phyloP scores from a whole-genome alignment of 2,888 invertebrate genomes.

The Aspidiotus rigidus region DNA sequence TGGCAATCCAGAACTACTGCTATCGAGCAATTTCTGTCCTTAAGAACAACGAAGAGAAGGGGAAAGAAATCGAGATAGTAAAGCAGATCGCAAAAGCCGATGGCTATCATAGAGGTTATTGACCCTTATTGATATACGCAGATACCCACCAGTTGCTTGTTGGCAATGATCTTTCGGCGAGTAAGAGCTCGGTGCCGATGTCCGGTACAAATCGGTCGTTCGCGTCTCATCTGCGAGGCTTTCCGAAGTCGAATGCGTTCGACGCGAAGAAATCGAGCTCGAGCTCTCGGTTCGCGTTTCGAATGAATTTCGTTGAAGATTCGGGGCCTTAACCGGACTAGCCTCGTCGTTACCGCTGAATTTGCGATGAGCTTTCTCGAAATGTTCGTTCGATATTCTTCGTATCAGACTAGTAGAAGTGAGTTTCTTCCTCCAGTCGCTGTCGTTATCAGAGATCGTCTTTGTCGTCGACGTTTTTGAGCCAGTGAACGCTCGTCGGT shows the following conservation, averaged over 20 bases:
- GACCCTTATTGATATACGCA: too few species aligned
- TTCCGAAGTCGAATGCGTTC: slow-evolving; percentile 14
- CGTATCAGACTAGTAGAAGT: slow-evolving; percentile 15
- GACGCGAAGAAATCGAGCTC: not conserved
- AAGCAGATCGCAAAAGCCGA: too few species aligned
- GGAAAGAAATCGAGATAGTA: too few species aligned
- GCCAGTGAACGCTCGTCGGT: not conserved
- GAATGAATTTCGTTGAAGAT: not conserved
- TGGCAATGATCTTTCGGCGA: slow-evolving; percentile 70
- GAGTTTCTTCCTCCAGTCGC: not conserved
- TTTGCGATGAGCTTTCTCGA: slow-evolving; percentile 24
- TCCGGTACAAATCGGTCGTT: not conserved
- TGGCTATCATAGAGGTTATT: too few species aligned
- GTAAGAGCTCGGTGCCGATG: slow-evolving; percentile 43
- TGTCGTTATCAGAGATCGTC: not conserved
- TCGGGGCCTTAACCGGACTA: too few species aligned
- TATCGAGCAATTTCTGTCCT: too few species aligned
- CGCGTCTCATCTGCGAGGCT: not conserved
- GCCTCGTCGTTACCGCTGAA: slow-evolving; percentile 10
- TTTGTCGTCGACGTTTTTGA: not conserved
- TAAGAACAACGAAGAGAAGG: too few species aligned
- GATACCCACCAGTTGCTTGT: slow-evolving; percentile 52
- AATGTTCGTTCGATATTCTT: slow-evolving; percentile 19
- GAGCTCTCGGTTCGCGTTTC: not conserved
- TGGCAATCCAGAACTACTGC: too few species aligned